These are phyloP conservation scores for Dysmachus trigonus DNA, from an alignment of 2,888 invertebrate genomes.

Conservation along the genomic window DNA sequence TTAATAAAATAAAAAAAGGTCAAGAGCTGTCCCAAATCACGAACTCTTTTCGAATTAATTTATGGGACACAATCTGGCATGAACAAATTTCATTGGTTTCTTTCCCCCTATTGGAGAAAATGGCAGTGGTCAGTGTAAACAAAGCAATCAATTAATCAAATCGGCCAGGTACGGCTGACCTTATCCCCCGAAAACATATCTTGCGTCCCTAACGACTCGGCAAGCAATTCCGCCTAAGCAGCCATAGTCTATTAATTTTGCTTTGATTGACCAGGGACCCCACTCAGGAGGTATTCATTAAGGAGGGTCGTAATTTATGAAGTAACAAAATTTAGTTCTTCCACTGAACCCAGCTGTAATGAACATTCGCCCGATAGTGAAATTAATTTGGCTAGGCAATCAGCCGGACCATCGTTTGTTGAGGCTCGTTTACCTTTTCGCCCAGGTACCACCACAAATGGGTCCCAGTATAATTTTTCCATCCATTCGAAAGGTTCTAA, in stretches of 20 bases:
- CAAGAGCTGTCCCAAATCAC: not conserved
- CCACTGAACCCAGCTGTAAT: not conserved
- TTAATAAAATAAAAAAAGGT: not conserved
- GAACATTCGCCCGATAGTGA: not conserved
- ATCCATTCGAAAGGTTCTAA: not conserved
- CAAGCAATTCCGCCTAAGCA: not conserved
- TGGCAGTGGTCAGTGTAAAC: conserved; percentile 11
- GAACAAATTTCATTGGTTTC: conserved; percentile 13
- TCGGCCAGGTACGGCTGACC: conserved; percentile 4
- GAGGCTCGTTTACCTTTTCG: not conserved
- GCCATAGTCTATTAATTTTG: conserved; percentile 32
- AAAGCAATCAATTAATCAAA: conserved; percentile 36
- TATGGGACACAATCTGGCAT: not conserved
- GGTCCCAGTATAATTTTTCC: not conserved
- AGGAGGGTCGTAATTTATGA: conserved; percentile 23
- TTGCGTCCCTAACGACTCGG: conserved; percentile 5
- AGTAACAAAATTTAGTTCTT: conserved; percentile 15
- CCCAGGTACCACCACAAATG: not conserved
- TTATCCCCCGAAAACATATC: not conserved
- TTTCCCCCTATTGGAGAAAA: not conserved
- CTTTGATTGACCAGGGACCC: conserved; percentile 17
- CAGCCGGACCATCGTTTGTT: not conserved
- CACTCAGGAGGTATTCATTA: not conserved
- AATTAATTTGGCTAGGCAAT: conserved; percentile 22
- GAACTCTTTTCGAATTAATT: not conserved